These are phyloP conservation scores for Drosophila recens DNA, from an alignment of 2,888 invertebrate species.

Conservation along the genomic window DNA sequence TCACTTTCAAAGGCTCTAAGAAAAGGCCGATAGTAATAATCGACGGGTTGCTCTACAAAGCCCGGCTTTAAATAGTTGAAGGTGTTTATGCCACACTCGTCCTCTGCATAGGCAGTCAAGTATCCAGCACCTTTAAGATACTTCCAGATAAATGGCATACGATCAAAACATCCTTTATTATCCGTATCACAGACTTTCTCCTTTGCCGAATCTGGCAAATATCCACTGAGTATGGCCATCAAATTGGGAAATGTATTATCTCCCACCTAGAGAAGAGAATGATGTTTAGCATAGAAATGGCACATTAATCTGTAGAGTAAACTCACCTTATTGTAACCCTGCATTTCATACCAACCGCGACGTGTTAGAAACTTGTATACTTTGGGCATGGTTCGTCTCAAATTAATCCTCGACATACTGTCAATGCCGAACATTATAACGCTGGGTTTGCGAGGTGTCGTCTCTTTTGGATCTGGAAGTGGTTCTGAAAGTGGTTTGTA, in stretches of 20 bases:
- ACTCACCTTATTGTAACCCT: slow-evolving; percentile 89
- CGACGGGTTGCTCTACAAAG: slow-evolving; percentile 90
- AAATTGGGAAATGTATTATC: slow-evolving; percentile 96
- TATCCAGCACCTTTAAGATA: slow-evolving; percentile 89
- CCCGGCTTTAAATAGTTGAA: slow-evolving; percentile 89
- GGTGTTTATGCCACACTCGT: slow-evolving; percentile 87
- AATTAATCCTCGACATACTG: slow-evolving; percentile 92
- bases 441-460: slow-evolving; percentile 59
- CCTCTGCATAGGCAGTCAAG: slow-evolving; percentile 91
- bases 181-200: slow-evolving; percentile 85
- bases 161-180: slow-evolving; percentile 87
- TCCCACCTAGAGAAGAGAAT: slow-evolving; percentile 86
- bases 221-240: slow-evolving; percentile 91
- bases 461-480: neutral
- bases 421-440: slow-evolving; percentile 92
- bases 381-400: slow-evolving; percentile 90
- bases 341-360: slow-evolving; percentile 88
- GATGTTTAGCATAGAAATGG: too few species aligned
- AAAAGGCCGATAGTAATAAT: slow-evolving; percentile 91
- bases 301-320: neutral
- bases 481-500: slow-evolving; percentile 8
- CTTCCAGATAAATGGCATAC: slow-evolving; percentile 91
- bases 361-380: slow-evolving; percentile 88
- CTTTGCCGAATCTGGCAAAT: slow-evolving; percentile 85
- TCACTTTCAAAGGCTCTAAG: slow-evolving; percentile 88